Evolutionary conservation across 2,888 invertebrate species (phyloP).

Genomic region (Trimorus sp.): DNA sequence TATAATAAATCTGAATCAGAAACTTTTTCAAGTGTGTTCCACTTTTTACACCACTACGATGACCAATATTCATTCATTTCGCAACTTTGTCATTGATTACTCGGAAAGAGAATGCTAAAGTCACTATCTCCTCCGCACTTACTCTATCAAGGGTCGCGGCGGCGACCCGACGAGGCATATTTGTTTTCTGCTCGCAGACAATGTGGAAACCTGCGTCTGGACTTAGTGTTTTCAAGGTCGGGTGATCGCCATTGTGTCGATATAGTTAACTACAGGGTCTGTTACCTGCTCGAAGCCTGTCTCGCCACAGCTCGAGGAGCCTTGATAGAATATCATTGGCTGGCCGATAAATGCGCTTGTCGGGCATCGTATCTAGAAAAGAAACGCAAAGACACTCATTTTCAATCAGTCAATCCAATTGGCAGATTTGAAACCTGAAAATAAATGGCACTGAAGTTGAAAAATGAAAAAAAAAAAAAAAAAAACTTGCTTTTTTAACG

Average conservation of each 20-base stretch:
- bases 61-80: too few species aligned
- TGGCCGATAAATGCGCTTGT: slow-evolving; percentile 39
- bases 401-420: neutral
- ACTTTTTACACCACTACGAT: too few species aligned
- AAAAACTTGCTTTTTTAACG: too few species aligned
- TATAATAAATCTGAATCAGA: too few species aligned
- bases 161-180: slow-evolving; percentile 2
- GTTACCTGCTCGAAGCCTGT: slow-evolving; percentile 67
- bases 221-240: slow-evolving; percentile 71
- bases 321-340: slow-evolving; percentile 54
- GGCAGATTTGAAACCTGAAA: too few species aligned
- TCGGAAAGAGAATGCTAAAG: too few species aligned
- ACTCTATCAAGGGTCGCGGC: slow-evolving; percentile 25
- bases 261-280: slow-evolving; percentile 61
- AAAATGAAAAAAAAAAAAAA: too few species aligned
- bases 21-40: too few species aligned
- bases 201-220: slow-evolving; percentile 65
- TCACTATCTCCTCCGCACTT: too few species aligned
- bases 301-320: slow-evolving; percentile 40
- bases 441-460: too few species aligned
- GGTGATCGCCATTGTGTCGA: slow-evolving; percentile 70
- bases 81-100: too few species aligned
- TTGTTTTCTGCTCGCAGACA: slow-evolving; percentile 45
- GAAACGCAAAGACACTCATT: slow-evolving; percentile 18
- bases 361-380: slow-evolving; percentile 40